A percentile compares a stretch with the other conserved stretches of the same genome.
These are phyloP conservation scores for Drosophila greeni DNA, from an alignment of 2,888 invertebrate species.

Conservation along the genomic window DNA sequence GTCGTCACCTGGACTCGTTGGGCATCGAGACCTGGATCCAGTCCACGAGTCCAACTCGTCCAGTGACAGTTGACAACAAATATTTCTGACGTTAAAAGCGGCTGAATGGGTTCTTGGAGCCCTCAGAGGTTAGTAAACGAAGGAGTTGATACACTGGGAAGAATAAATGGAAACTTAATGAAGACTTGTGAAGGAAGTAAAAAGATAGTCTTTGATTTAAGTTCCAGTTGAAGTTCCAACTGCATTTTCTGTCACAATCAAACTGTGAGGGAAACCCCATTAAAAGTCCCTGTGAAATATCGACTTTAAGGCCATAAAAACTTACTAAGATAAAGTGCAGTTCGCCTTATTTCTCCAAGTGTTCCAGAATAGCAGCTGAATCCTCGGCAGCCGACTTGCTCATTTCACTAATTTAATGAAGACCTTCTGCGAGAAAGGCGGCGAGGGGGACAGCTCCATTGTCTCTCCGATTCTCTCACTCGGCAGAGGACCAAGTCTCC, in stretches of 20 bases:
- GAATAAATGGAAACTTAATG: background rate
- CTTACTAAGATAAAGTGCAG: background rate
- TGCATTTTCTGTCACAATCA: background rate
- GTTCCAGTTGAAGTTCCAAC: background rate
- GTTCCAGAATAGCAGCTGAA: conserved; percentile 17
- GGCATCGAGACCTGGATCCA: conserved; percentile 10
- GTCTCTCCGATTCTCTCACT: conserved; percentile 48
- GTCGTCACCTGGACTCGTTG: conserved; percentile 50
- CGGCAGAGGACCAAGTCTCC: conserved; percentile 30
- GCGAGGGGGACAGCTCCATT: conserved; percentile 55
- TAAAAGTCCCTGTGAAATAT: background rate
- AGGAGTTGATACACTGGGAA: background rate
- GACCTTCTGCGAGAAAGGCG: conserved; percentile 62
- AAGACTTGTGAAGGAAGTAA: too few species aligned
- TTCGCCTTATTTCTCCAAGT: conserved; percentile 10
- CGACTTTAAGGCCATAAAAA: background rate
- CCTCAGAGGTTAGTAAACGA: conserved; percentile 17
- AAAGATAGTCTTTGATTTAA: too few species aligned
- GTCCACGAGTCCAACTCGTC: conserved; percentile 14
- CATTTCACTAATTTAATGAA: conserved; percentile 76
- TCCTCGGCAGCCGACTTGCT: conserved; percentile 49
- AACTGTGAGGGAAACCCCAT: background rate
- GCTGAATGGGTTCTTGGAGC: conserved; percentile 14
- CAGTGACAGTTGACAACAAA: conserved; percentile 70
- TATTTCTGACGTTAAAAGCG: conserved; percentile 71